Base-by-base conservation (phyloP, 2,888 invertebrate species). In the Oasisia sp. region DNA sequence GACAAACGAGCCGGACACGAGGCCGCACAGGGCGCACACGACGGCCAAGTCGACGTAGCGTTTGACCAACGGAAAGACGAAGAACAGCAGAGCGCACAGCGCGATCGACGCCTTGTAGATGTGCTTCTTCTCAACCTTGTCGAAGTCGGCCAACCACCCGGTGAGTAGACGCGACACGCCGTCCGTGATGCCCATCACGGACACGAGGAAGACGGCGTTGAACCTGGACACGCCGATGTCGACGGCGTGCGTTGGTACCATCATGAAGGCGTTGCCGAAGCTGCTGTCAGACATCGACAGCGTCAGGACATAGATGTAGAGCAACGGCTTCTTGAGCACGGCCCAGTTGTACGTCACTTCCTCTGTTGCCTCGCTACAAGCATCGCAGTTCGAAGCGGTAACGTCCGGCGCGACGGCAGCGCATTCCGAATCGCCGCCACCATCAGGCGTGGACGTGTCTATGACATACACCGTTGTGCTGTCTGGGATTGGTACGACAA, bases 291-390 rank as follows among this genome's bases (percentile, higher is more conserved):
- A 74, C 27, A 74, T 27, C 74, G 74, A 14, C 74, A 74, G 19
- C 74, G 74, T 27, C 5, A 74, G 19, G 5, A 74, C 74, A 27
- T 74, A 74, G 19, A 74, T 19, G 19, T 74, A 74, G 27, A 74
- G 74, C 19, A 74, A 19, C 27, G 74, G 74, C 19, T 74, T 74
- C 74, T 74, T 74, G 14, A 74, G 19, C 27, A 74, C 74, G 14
- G 3, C 19, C 74, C 74, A 74, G 74, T 74, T 27, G 74, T 74
- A 74, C 27, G 74, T 74, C 27, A 27, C 74, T 74, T 74, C 27
- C 74, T 74, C 27, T 74, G 74, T 27, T 74, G 74, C 19, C 19
- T 74, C 74, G 74, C 74, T 74, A 27, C 98, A 93, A 98, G 98
- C 56, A 92, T 74, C 27, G 19, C 14, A 12, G 32, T 19, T 56